Conservation (phyloP, 2,797 vertebrate species). For the Columba guinea region DNA sequence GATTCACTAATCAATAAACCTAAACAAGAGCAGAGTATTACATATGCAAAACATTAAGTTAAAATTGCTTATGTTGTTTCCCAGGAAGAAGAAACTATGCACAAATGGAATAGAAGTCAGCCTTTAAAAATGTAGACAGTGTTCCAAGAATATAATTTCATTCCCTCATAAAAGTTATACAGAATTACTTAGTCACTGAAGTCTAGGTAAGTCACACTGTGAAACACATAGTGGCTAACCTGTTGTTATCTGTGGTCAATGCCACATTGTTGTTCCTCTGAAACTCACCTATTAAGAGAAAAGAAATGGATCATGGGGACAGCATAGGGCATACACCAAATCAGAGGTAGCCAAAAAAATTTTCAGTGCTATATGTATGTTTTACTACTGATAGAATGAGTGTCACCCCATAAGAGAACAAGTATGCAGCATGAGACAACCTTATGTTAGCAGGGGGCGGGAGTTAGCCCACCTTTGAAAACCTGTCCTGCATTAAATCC, state of each 20-base stretch:
- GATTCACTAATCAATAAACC: conserved; percentile 38
- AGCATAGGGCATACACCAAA: neutral
- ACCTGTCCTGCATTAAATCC: neutral
- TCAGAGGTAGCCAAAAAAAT: accelerated
- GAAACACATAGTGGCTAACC: neutral
- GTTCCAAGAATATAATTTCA: conserved; percentile 11
- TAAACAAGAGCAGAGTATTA: neutral
- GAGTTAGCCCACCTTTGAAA: neutral
- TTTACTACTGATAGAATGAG: neutral
- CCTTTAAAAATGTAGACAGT: neutral
- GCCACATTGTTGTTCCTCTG: neutral
- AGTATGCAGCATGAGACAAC: accelerated
- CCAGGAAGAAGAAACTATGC: neutral
- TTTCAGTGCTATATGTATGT: neutral
- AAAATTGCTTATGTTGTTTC: conserved; percentile 10
- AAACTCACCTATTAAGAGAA: neutral
- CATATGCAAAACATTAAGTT: neutral
- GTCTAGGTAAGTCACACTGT: neutral
- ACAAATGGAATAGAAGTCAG: neutral
- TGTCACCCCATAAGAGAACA: neutral
- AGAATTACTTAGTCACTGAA: neutral
- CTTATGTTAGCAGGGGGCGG: neutral
- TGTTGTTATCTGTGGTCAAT: neutral
- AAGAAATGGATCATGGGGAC: neutral
- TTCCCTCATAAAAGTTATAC: neutral